Percentiles rank a stretch among this genome's conserved stretches.
phyloP scores from a whole-genome alignment of 2,797 vertebrate species.

The Chaunax sp. region DNA sequence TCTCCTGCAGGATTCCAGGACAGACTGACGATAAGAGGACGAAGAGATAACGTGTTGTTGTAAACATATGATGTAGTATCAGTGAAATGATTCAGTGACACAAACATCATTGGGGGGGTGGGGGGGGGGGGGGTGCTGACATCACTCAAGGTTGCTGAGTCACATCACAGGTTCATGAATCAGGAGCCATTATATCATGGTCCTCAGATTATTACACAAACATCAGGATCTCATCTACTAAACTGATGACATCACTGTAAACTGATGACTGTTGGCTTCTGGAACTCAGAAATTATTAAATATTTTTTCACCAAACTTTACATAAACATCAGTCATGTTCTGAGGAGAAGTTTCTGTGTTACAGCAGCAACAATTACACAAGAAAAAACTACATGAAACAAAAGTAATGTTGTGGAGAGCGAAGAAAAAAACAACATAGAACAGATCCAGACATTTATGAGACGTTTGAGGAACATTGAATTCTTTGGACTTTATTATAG shows the following conservation, averaged over 20 bases:
- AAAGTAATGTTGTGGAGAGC: too few species aligned
- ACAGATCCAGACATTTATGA: background rate
- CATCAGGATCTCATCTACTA: too few species aligned
- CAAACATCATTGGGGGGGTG: slow-evolving; percentile 21
- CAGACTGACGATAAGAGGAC: slow-evolving; percentile 45
- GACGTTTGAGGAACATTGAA: slow-evolving; percentile 10
- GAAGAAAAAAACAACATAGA: too few species aligned
- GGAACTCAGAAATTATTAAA: too few species aligned
- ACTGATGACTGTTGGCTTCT: too few species aligned
- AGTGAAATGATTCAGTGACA: slow-evolving; percentile 48
- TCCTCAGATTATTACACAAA: background rate
- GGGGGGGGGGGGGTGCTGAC: slow-evolving; percentile 17
- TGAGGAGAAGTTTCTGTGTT: too few species aligned
- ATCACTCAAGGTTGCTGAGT: slow-evolving; percentile 52
- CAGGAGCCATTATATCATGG: slow-evolving; percentile 19
- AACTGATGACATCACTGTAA: too few species aligned
- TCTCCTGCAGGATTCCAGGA: background rate
- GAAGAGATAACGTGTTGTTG: slow-evolving; percentile 42
- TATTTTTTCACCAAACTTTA: too few species aligned
- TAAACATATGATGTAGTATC: slow-evolving; percentile 13
- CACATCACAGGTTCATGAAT: slow-evolving; percentile 34
- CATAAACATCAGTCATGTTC: too few species aligned
- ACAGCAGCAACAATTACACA: too few species aligned
- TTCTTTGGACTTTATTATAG: slow-evolving; percentile 71
- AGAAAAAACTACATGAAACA: too few species aligned